These are phyloP conservation scores for Calyptommatus sinebrachiatus DNA, from an alignment of 2,113 vertebrate species.

Conservation along the genomic window DNA sequence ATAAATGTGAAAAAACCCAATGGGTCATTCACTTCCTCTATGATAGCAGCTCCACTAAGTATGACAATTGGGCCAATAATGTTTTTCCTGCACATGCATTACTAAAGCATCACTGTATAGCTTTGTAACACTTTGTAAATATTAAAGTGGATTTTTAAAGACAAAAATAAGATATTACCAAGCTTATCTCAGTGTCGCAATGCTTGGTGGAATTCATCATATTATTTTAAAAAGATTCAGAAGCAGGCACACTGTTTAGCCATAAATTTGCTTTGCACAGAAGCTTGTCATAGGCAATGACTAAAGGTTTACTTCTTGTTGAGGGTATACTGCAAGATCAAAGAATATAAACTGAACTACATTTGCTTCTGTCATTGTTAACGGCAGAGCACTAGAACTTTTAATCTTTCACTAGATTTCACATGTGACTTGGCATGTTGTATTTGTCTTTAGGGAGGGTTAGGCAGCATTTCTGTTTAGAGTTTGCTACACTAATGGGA, in stretches of 20 bases:
- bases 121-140: neutral
- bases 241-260: constrained; percentile 22
- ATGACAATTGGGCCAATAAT: neutral
- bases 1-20: neutral
- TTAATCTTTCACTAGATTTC: constrained; percentile 35
- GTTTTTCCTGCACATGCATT: neutral
- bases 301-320: constrained; percentile 21
- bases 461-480: neutral
- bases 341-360: constrained; percentile 34
- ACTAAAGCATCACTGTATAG: neutral
- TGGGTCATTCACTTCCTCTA: neutral
- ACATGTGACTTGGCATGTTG: neutral
- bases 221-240: constrained; percentile 11
- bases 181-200: constrained; percentile 5
- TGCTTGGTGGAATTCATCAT: constrained; percentile 20
- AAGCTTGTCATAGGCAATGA: neutral
- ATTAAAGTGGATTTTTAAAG: neutral
- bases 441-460: constrained; percentile 18
- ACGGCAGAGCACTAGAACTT: constrained; percentile 16
- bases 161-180: neutral
- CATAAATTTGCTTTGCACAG: constrained; percentile 22
- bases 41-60: neutral
- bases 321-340: constrained; percentile 42
- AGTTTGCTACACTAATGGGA: neutral
- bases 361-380: constrained; percentile 31